Evolutionary conservation across 2,797 vertebrate species (phyloP).

Genomic region (Gadopsis bispinosus): DNA sequence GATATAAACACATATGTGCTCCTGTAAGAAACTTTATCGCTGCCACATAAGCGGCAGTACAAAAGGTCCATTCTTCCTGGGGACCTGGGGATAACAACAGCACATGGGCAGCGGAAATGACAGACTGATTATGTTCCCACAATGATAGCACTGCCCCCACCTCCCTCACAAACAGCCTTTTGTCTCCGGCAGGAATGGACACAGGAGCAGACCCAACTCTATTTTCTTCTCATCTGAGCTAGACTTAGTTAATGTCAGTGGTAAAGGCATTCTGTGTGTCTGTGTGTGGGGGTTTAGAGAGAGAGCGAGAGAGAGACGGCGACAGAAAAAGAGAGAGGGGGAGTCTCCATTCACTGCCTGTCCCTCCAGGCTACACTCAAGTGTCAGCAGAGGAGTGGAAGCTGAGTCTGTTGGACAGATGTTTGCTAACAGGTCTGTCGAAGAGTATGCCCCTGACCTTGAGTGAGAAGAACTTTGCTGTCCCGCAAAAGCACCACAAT

Average conservation of each 20-base stretch:
- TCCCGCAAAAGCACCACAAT: slow-evolving; percentile 88
- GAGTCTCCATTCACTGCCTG: slow-evolving; percentile 80
- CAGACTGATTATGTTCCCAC: slow-evolving; percentile 96
- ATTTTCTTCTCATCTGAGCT: slow-evolving; percentile 70
- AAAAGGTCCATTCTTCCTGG: slow-evolving; percentile 93
- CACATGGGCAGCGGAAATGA: slow-evolving; percentile 94
- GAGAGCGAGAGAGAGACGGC: slow-evolving; percentile 6
- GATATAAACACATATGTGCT: slow-evolving; percentile 84
- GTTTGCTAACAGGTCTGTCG: slow-evolving; percentile 88
- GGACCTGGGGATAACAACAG: slow-evolving; percentile 89
- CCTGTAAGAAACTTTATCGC: slow-evolving; percentile 94
- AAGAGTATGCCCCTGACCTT: slow-evolving; percentile 87
- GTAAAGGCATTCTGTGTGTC: slow-evolving; percentile 56
- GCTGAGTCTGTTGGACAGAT: slow-evolving; percentile 92
- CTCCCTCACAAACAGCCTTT: slow-evolving; percentile 91
- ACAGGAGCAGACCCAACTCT: slow-evolving; percentile 81
- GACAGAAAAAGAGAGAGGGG: slow-evolving; percentile 28
- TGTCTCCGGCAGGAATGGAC: slow-evolving; percentile 83
- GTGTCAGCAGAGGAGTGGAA: slow-evolving; percentile 83
- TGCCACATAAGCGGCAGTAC: slow-evolving; percentile 88
- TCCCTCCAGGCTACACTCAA: slow-evolving; percentile 83
- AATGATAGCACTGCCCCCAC: slow-evolving; percentile 93
- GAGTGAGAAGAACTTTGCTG: slow-evolving; percentile 89
- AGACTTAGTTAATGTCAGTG: slow-evolving; percentile 70
- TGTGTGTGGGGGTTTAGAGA: slow-evolving; percentile 6